Base-by-base conservation (phyloP, 2,113 vertebrate species). In the Sander lucioperca region DNA sequence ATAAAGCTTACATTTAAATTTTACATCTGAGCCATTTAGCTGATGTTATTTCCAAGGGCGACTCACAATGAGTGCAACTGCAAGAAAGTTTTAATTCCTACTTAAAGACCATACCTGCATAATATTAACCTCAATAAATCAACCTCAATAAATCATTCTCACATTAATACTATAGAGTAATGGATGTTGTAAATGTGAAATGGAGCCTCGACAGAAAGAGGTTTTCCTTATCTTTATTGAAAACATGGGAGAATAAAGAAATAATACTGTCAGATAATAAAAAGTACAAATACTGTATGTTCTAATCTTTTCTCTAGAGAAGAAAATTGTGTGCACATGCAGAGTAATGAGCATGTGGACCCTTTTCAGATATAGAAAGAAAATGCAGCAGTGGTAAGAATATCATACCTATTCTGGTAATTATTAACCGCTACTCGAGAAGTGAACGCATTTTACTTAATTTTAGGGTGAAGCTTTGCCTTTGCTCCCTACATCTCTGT, bases 71-170 rank as follows among this genome's bases (percentile, higher is more conserved):
- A 73, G 9, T 25, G 23, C 62, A 61, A 62, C 4, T 1, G 3
- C 33, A 36, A 54, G 36, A 53, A 36, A 23, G 21, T 68, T 84
- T 63, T 36, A 39, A 70, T 70, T 64, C 65, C 30, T 50, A 50
- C 54, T 56, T n/a, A 56, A 18, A 69, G 27, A 69, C 27, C 21
- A 3, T 27, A 75, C 25, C 50, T 63, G 57, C 8, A 74, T 65
- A 65, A 64, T 23, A 64, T 58, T 75, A 64, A 85, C 43, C 65
- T 70, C 50, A 74, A 57, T 68, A 69, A 57, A 39, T 76, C 18
- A 48, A 85, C 43, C 65, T 70, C 50, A 74, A 57, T 68, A 69
- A 57, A 39, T 76, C 18, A 48, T 62, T 67, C 12, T 71, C 18
- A 73, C 13, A 43, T 70, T n/a, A 50, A 65, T 25, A 56, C 11